Base-by-base conservation (phyloP, 1,140 invertebrate species). In the Chrysomallon squamiferum region DNA sequence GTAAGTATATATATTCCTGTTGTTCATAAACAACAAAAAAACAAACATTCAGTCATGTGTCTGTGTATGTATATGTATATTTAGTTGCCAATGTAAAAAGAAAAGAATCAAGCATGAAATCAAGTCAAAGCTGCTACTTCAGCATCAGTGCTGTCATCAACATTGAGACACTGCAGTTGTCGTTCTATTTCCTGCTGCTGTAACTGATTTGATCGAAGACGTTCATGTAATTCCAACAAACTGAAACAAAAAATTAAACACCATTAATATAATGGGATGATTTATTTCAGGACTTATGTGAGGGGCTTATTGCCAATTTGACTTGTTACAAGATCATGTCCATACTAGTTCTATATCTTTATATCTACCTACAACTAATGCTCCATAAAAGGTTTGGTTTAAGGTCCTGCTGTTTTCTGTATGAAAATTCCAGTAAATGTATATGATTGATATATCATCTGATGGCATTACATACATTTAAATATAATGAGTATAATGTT, bases 221-320 rank as follows among this genome's bases (percentile, higher is more conserved):
- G 62, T 43, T 72, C 71, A n/a, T 76, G 74, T 11, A 76, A 56
- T n/a, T 73, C 74, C 47, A 71, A 15, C 43, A 75, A 65, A 47
- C 70, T 72, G 57, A 7, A 33, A 65, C 2, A 43, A 57, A 58
- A 52, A 61, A 50, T 22, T 59, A 60, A 71, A 9, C 32, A 25
- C 58, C 1, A 18, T 25, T 20, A 35, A 59, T 29, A 43, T 59
- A 18, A 18, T 38, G 18, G 7, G 3, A 33, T 54, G 22, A 20
- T 35, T 9, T 27, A 22, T 38, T 20, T 3, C n/a, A 30, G 27
- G 6, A 27, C 4, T 1, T 35, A 30, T 27, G 45, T 41, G 54
- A 52, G 18, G 3, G 47, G 35, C 33, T 49, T 18, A 38, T 25
- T 58, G 5, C 22, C 38, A 18, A 57, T 33, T 25, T 1, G 22